Evolutionary conservation across 2,797 vertebrate species (phyloP).

Genomic region (Cynodonichthys magdalenae): DNA sequence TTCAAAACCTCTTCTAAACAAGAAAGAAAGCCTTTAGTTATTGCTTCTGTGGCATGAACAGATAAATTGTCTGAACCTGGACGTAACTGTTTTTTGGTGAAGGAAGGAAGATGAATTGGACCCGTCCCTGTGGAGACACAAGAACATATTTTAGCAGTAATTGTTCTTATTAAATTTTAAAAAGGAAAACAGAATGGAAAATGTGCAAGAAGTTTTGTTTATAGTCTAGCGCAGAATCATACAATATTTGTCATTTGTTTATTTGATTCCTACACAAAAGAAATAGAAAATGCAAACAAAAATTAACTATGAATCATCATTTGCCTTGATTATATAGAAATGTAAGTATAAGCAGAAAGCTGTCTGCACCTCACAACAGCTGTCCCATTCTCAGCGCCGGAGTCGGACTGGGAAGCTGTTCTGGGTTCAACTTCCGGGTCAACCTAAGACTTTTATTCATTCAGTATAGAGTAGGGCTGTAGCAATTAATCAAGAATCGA

Average conservation of each 20-base stretch:
- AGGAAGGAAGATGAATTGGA: neutral
- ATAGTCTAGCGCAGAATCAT: neutral
- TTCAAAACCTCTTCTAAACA: neutral
- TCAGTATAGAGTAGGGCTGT: no score
- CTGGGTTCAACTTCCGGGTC: neutral
- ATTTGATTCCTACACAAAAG: neutral
- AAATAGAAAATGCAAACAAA: neutral
- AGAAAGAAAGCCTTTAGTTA: neutral
- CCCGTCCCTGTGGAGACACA: neutral
- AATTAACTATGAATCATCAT: neutral
- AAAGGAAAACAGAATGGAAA: neutral
- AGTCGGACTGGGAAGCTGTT: neutral
- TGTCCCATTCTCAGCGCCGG: neutral
- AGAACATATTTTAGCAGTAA: neutral
- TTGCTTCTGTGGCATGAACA: neutral
- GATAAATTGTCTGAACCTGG: neutral
- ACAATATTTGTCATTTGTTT: neutral
- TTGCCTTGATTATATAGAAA: neutral
- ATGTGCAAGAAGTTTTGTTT: neutral
- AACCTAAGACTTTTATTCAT: no score
- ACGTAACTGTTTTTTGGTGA: neutral
- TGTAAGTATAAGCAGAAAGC: neutral
- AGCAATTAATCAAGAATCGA: no score
- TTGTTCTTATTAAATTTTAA: neutral
- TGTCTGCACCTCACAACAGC: neutral